These are phyloP conservation scores for Plotosus lineatus DNA, from an alignment of 2,113 vertebrate species.

Conservation along the genomic window DNA sequence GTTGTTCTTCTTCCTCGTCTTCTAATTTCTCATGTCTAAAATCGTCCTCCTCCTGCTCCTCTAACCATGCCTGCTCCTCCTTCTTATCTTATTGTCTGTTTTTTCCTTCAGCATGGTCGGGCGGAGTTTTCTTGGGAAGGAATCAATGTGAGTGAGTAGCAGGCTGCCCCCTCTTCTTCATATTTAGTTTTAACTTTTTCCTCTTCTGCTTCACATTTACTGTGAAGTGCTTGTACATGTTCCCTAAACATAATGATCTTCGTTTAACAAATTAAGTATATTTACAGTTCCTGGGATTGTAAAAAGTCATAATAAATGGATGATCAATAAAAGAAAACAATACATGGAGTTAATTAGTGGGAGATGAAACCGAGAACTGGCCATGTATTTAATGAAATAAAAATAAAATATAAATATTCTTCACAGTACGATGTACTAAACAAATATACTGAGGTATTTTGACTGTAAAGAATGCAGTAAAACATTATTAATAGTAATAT, in stretches of 20 bases:
- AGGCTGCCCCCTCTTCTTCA: constrained; percentile 13
- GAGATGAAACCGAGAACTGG: too few relatives aligned
- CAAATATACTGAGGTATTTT: background rate
- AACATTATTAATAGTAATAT: background rate
- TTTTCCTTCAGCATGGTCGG: constrained; percentile 82
- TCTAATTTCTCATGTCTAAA: background rate
- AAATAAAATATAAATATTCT: too few relatives aligned
- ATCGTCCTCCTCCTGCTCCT: constrained; percentile 3
- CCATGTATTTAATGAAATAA: too few relatives aligned
- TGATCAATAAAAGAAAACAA: too few relatives aligned
- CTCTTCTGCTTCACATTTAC: background rate
- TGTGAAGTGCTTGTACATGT: background rate
- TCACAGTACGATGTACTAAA: background rate
- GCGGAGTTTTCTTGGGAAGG: constrained; percentile 96
- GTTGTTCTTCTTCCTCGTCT: background rate
- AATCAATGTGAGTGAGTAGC: constrained; percentile 88
- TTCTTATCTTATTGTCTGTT: constrained; percentile 41
- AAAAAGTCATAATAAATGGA: too few relatives aligned
- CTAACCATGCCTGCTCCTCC: constrained; percentile 26
- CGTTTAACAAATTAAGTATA: background rate
- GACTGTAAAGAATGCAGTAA: background rate
- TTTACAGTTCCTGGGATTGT: too few relatives aligned
- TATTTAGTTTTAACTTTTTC: constrained; percentile 8
- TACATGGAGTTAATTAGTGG: too few relatives aligned
- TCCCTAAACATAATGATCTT: background rate